Percentiles rank a stretch among this genome's conserved stretches.
Evolutionary conservation across 1,140 invertebrate species (phyloP).

Genomic region (Cylas formicarius): DNA sequence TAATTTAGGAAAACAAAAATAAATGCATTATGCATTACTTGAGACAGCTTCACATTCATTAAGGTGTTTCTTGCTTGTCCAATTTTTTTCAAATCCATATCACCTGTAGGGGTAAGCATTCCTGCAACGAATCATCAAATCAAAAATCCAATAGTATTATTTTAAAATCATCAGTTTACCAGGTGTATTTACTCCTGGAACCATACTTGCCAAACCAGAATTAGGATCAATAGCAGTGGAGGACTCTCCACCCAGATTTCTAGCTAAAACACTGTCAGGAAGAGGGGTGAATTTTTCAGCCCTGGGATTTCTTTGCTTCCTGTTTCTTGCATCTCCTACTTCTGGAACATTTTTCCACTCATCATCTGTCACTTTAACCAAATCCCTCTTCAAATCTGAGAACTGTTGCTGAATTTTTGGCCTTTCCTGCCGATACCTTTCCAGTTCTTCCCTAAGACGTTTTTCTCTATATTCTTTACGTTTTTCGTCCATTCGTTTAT

Average conservation of each 20-base stretch:
- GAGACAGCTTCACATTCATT: conserved; percentile 98
- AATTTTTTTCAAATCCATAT: conserved; percentile 97
- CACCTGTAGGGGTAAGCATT: conserved; percentile 75
- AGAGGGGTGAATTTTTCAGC: conserved; percentile 96
- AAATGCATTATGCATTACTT: conserved; percentile 47
- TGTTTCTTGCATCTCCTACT: conserved; percentile 97
- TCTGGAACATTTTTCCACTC: conserved; percentile 98
- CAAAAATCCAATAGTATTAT: not conserved
- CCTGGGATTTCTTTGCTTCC: conserved; percentile 90
- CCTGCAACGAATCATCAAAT: conserved; percentile 44
- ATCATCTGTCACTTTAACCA: conserved; percentile 75
- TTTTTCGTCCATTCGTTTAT: conserved; percentile 99
- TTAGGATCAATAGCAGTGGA: conserved; percentile 75
- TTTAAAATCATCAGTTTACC: conserved; percentile 45
- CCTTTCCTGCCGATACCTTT: conserved; percentile 95
- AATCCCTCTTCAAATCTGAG: conserved; percentile 91
- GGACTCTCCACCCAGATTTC: conserved; percentile 81
- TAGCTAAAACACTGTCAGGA: conserved; percentile 91
- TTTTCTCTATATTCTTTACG: conserved; percentile 91
- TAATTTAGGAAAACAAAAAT: conserved; percentile 1
- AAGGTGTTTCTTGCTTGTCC: conserved; percentile 98
- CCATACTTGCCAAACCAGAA: conserved; percentile 76
- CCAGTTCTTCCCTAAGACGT: conserved; percentile 79
- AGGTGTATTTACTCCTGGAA: conserved; percentile 69
- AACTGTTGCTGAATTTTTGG: conserved; percentile 99